Base-by-base conservation (phyloP, 2,113 vertebrate genomes). In the Grantiella picta region DNA sequence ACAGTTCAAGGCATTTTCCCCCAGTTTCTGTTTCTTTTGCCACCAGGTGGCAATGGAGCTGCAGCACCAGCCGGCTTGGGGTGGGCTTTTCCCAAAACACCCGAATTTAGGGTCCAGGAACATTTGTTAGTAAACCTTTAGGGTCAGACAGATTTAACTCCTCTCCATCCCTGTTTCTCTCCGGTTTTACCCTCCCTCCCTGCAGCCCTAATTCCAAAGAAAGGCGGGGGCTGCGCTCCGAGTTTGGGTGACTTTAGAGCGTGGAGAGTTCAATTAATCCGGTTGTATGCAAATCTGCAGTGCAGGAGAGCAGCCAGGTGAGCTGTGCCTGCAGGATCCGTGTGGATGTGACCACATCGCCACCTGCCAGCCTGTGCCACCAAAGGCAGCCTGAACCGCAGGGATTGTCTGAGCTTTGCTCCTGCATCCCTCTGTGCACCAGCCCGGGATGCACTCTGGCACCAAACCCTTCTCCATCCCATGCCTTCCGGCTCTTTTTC, bases 291-390 rank as follows among this genome's bases (percentile, higher is more conserved):
- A 0, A 3, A 13, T 0, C 15, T 7, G 47, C 13, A 3, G 53
- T 0, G n/a, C 4, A 11, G n/a, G 47, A 40, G 52, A 1, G 31
- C 40, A 53, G 24, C 2, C 25, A 1, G 79, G 70, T 3, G 44
- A 42, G 83, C 27, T 0, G n/a, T 2, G 71, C 33, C 29, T 0
- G 0, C 0, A 0, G 2, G 3, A 17, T 1, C 2, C 6, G 5
- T 3, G 1, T 2, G 33, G 83, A 11, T 27, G 81, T n/a, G 54
- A 44, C 78, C 45, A 12, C 68, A 38, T 47, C 78, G 83, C 49
- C 69, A 47, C 4, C 68, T 33, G 93, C 23, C 92, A 89, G 69
- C n/a, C 10, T 6, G 5, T 15, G 28, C 0, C 35, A 31, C 61
- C 60, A 9, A 29, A 7, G 29, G 40, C 15, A n/a, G 64, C 6